Conservation (phyloP, 2,797 vertebrate species). For the Thripadectes ignobilis region DNA sequence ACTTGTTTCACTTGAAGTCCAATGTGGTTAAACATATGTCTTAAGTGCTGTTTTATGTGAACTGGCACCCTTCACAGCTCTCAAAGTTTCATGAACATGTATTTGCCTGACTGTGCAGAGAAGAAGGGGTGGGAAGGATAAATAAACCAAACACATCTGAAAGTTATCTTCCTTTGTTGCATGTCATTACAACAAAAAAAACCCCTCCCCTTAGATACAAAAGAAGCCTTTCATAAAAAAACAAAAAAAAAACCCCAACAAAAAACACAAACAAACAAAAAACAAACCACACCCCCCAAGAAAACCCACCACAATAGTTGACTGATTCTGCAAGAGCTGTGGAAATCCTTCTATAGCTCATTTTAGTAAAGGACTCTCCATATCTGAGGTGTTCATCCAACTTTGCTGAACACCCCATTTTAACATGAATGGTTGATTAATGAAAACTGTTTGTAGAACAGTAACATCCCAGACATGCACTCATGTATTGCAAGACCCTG, state of each 20-base stretch:
- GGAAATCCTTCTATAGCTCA: background rate
- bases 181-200: background rate
- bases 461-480: background rate
- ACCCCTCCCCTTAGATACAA: accelerated
- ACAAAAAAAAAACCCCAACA: background rate
- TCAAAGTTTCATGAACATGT: background rate
- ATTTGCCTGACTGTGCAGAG: background rate
- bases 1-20: background rate
- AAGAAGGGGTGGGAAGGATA: background rate
- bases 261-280: no score
- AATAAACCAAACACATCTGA: background rate
- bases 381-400: background rate
- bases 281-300: no score
- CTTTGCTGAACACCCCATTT: background rate
- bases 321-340: background rate
- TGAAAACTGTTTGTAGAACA: background rate
- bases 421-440: background rate
- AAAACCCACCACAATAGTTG: background rate
- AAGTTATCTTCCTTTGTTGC: background rate
- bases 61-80: background rate
- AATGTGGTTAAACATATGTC: background rate
- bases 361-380: background rate
- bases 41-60: background rate
- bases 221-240: background rate
- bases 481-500: background rate